Percentiles rank a stretch among this genome's conserved stretches.
phyloP scores from a whole-genome alignment of 2,113 vertebrate genomes.

The Zosterops pallidus region DNA sequence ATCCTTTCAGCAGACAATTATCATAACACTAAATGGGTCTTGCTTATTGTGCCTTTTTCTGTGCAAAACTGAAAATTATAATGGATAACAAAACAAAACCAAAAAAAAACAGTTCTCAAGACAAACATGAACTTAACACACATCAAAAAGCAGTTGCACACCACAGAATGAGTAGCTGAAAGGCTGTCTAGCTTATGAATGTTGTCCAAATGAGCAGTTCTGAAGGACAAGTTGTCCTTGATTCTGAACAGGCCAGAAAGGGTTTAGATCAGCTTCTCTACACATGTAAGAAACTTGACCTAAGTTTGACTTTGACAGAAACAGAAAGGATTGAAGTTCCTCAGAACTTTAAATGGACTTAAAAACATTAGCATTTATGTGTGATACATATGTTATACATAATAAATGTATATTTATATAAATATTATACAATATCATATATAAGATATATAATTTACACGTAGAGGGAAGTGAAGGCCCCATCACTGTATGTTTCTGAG shows the following conservation, averaged over 20 bases:
- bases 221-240: background rate
- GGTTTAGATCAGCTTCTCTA: background rate
- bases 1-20: background rate
- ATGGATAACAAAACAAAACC: accelerated
- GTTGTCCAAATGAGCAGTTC: background rate
- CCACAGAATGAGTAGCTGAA: background rate
- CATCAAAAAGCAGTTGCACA: background rate
- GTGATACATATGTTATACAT: background rate
- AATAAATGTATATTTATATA: background rate
- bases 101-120: background rate
- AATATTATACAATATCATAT: background rate
- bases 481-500: background rate
- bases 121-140: background rate
- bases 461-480: background rate
- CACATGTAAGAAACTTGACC: background rate
- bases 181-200: background rate
- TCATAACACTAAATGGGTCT: background rate
- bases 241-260: background rate
- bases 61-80: background rate
- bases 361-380: background rate
- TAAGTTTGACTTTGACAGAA: background rate
- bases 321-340: background rate
- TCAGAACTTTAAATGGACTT: background rate
- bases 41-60: background rate
- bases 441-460: background rate